Percentiles rank a stretch among this genome's conserved stretches.
Conservation (phyloP, 2,113 vertebrate species). For the Meriones unguiculatus region DNA sequence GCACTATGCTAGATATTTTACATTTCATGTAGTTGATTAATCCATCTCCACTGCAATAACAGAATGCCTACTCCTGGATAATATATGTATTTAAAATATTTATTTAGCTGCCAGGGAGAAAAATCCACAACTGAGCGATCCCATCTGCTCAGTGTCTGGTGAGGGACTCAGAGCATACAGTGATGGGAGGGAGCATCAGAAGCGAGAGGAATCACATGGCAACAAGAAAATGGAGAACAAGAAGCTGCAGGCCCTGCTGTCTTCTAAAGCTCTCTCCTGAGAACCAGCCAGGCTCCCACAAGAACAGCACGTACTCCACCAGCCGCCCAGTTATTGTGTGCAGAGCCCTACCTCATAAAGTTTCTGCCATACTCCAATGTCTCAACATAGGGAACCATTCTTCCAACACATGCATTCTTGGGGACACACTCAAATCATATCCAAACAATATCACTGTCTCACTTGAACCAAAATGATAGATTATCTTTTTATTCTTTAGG, state of each 20-base stretch:
- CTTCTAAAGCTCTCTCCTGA: neutral
- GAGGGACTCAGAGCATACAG: neutral
- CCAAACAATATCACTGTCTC: neutral
- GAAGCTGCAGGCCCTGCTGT: neutral
- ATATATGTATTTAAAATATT: neutral
- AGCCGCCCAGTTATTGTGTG: neutral
- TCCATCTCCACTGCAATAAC: neutral
- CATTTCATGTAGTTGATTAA: neutral
- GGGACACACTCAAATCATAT: neutral
- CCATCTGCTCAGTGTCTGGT: neutral
- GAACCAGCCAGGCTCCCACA: neutral
- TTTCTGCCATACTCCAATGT: neutral
- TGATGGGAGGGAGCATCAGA: too few species aligned
- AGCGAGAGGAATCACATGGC: neutral
- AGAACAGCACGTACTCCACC: neutral
- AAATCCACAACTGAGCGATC: neutral
- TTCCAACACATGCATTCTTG: neutral
- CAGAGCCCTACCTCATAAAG: neutral
- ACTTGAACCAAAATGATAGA: conserved; percentile 24
- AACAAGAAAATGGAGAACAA: neutral
- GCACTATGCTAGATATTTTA: neutral
- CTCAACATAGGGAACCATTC: neutral
- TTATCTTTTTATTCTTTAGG: conserved; percentile 35
- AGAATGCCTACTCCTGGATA: neutral
- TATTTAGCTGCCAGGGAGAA: neutral